Evolutionary conservation across 37 sponge, comb jelly and placozoan genomes (phyloP).

Genomic region (Ephydatia muelleri): DNA sequence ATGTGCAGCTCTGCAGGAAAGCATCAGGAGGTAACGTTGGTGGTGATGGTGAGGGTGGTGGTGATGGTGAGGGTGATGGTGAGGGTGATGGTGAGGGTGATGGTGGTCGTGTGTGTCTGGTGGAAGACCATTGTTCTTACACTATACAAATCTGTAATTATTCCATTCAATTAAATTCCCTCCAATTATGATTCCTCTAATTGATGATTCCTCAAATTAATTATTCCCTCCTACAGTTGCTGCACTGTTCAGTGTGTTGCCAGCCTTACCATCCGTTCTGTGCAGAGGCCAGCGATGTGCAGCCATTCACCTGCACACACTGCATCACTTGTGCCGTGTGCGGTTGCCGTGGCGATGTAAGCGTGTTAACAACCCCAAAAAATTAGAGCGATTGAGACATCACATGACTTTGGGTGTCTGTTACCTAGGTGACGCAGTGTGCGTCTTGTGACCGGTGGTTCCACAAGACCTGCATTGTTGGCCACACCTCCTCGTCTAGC

Average conservation of each 20-base stretch:
- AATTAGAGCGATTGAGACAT: too few species aligned
- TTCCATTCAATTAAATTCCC: too few species aligned
- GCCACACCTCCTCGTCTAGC: constrained; percentile 3
- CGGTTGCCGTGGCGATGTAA: constrained; percentile 51
- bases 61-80: not conserved
- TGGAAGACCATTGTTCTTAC: not conserved
- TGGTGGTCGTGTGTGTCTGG: not conserved
- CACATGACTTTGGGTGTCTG: too few species aligned
- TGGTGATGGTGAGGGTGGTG: too few species aligned
- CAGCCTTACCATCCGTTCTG: constrained; percentile 67
- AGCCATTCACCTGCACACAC: constrained; percentile 42
- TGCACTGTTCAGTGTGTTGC: constrained; percentile 64
- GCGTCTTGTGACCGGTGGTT: constrained; percentile 32
- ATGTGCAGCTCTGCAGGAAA: constrained; percentile 58
- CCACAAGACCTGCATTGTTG: constrained; percentile 52
- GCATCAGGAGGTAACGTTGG: constrained; percentile 2
- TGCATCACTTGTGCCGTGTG: constrained; percentile 65
- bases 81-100: too few species aligned
- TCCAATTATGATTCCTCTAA: too few species aligned
- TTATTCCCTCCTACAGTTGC: constrained; percentile 9
- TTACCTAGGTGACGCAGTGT: constrained; percentile 14
- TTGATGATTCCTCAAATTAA: not conserved
- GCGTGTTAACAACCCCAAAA: too few species aligned
- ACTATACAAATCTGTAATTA: too few species aligned
- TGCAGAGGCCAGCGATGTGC: constrained; percentile 14